Evolutionary conservation across 2,888 invertebrate genomes (phyloP), one percentile per base, ranked within the genome.

Genomic region (Athalia circularis): DNA sequence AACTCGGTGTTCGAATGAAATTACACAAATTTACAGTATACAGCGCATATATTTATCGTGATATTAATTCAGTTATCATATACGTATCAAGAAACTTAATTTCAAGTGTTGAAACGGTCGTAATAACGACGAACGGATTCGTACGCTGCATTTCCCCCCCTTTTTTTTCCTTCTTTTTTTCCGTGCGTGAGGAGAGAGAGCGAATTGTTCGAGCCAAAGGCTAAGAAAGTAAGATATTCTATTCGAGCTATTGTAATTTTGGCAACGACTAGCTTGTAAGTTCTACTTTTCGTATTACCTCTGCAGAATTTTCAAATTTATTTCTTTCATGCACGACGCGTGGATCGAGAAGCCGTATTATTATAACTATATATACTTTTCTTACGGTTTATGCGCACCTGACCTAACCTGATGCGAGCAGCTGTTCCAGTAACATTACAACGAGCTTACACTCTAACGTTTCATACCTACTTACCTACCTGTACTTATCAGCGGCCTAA

Each of bases 341-440:
- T 11, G 54, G 4, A 11, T 4, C 11, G n/a, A 68, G 29, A 29
- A 29, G 54, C 11, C 43, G 29, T 59, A 72, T 72, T 29, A 72
- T 59, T 45, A 29, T 29, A 2, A 8, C 54, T n/a, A n/a, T 59
- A 72, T n/a, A n/a, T 59, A 72, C 72, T 59, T 72, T 57, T 72
- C 59, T 72, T 72, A 72, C 72, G 57, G 72, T 72, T 72, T 59
- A n/a, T 8, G 70, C 57, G 70, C 47, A 64, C 57, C 59, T 59
- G 59, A 72, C 72, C 59, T 59, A n/a, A 29, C 29, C 29, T 29
- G 29, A 29, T 0, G 57, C 72, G 57, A 72, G 59, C 15, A 57
- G 59, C 13, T 72, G 72, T 72, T 47, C 72, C 52, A 57, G 72
- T 72, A 72, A 59, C 45, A 13, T 59, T 59, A 72, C 70, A 72